Conservation (phyloP, 2,888 invertebrate species). For the Ceraclea dissimilis region DNA sequence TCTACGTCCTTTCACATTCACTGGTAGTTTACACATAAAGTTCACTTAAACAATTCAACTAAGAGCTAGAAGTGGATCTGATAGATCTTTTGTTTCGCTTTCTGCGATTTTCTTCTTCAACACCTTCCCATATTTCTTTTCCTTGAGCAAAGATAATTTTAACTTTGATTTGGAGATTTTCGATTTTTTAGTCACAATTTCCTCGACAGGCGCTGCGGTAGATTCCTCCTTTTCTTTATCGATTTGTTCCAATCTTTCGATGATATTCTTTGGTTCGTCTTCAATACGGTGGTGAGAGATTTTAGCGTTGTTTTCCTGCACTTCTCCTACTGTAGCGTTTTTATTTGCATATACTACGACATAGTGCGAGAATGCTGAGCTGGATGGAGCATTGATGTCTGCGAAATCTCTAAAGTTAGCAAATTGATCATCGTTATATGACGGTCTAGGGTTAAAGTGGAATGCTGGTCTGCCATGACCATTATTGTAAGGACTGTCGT, state of each 20-base stretch:
- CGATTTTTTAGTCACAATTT: constrained; percentile 37
- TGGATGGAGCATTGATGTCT: constrained; percentile 78
- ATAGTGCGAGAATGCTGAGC: constrained; percentile 73
- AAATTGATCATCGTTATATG: constrained; percentile 75
- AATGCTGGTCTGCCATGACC: constrained; percentile 64
- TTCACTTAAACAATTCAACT: constrained; percentile 42
- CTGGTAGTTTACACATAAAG: neutral
- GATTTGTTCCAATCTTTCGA: constrained; percentile 68
- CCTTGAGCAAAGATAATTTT: constrained; percentile 51
- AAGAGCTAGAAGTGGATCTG: constrained; percentile 59
- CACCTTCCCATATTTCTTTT: constrained; percentile 47
- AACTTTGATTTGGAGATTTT: constrained; percentile 56
- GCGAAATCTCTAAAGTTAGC: constrained; percentile 87
- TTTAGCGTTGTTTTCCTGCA: constrained; percentile 39
- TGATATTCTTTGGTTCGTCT: constrained; percentile 70
- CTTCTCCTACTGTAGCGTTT: constrained; percentile 57
- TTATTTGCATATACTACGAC: constrained; percentile 80
- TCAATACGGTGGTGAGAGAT: constrained; percentile 30
- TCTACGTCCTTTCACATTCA: neutral
- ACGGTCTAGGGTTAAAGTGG: constrained; percentile 63
- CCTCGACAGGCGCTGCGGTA: constrained; percentile 25
- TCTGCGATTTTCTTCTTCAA: constrained; percentile 38
- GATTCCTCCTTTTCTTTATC: constrained; percentile 46
- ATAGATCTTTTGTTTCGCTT: constrained; percentile 49
- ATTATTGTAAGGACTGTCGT: constrained; percentile 56